Percentiles rank a stretch among this genome's conserved stretches.
Conservation (phyloP, 2,797 vertebrate genomes). For the Danio jaintianensis region DNA sequence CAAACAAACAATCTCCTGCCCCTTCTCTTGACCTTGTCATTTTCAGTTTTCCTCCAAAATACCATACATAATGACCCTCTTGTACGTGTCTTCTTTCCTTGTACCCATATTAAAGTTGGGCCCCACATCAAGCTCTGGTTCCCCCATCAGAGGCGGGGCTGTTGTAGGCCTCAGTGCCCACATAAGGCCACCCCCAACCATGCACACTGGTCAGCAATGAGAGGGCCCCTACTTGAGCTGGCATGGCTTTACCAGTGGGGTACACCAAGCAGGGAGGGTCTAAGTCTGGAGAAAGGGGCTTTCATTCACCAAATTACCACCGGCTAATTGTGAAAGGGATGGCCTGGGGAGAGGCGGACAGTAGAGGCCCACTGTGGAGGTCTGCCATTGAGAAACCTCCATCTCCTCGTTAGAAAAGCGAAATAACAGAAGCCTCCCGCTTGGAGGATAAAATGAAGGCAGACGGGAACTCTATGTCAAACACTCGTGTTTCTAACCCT, state of each 20-base stretch:
- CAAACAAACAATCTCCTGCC: background rate
- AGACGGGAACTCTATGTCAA: slow-evolving; percentile 34
- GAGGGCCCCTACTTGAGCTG: slow-evolving; percentile 52
- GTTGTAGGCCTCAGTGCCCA: slow-evolving; percentile 41
- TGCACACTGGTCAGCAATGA: slow-evolving; percentile 27
- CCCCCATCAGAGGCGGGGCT: slow-evolving; percentile 11
- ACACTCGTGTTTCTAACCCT: slow-evolving; percentile 6
- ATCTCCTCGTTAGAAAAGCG: slow-evolving; percentile 37
- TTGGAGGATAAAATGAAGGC: slow-evolving; percentile 17
- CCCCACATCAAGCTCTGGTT: slow-evolving; percentile 12
- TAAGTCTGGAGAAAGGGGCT: slow-evolving; percentile 67
- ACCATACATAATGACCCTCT: background rate
- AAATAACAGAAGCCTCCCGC: slow-evolving; percentile 35
- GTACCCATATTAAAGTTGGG: slow-evolving; percentile 11
- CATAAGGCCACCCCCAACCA: slow-evolving; percentile 35
- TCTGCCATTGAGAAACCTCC: slow-evolving; percentile 45
- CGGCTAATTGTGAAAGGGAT: slow-evolving; percentile 80
- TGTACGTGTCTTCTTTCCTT: background rate
- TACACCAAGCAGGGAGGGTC: slow-evolving; percentile 31
- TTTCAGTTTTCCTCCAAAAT: slow-evolving; percentile 8
- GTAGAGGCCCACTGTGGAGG: slow-evolving; percentile 61
- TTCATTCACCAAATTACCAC: slow-evolving; percentile 77
- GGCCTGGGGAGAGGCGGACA: slow-evolving; percentile 74
- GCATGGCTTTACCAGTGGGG: slow-evolving; percentile 45
- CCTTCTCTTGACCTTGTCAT: slow-evolving; percentile 24